Evolutionary conservation across 2,888 invertebrate species (phyloP).

Genomic region (Drosophila neonasuta): DNA sequence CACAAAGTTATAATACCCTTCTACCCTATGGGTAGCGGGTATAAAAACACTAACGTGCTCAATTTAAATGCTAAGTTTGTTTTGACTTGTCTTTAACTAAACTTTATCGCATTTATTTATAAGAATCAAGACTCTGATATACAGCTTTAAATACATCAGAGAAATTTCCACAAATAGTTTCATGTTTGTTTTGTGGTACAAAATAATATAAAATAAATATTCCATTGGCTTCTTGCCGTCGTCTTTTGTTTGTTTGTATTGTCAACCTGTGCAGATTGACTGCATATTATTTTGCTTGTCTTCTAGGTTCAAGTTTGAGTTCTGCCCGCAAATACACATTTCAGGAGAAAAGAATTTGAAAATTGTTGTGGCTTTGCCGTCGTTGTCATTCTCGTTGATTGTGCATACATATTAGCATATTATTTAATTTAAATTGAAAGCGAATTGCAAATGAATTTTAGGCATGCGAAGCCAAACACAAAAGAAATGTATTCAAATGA

Average conservation of each 20-base stretch:
- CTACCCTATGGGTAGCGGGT: too few species aligned
- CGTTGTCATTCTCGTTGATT: slow-evolving; percentile 25
- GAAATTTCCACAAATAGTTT: neutral
- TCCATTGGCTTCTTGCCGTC: slow-evolving; percentile 22
- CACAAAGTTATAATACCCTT: too few species aligned
- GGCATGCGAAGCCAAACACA: slow-evolving; percentile 20
- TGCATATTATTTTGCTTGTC: slow-evolving; percentile 17
- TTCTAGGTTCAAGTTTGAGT: slow-evolving; percentile 19
- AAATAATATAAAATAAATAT: slow-evolving; percentile 28
- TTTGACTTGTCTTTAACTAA: neutral
- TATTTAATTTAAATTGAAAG: slow-evolving; percentile 37
- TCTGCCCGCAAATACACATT: slow-evolving; percentile 18
- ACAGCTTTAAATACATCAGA: neutral
- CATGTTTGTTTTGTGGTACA: slow-evolving; percentile 6
- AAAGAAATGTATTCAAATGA: slow-evolving; percentile 68
- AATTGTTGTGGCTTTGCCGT: slow-evolving; percentile 5
- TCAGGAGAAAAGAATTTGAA: neutral
- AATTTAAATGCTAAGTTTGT: neutral
- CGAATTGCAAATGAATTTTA: slow-evolving; percentile 8
- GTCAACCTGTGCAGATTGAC: slow-evolving; percentile 22
- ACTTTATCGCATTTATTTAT: neutral
- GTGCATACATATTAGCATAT: slow-evolving; percentile 39
- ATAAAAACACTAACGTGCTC: neutral
- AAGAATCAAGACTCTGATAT: too few species aligned
- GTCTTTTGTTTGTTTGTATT: slow-evolving; percentile 32